A percentile compares a stretch with the other conserved stretches of the same genome.
Evolutionary conservation across 2,113 vertebrate genomes (phyloP).

Genomic region (Lathamus discolor): DNA sequence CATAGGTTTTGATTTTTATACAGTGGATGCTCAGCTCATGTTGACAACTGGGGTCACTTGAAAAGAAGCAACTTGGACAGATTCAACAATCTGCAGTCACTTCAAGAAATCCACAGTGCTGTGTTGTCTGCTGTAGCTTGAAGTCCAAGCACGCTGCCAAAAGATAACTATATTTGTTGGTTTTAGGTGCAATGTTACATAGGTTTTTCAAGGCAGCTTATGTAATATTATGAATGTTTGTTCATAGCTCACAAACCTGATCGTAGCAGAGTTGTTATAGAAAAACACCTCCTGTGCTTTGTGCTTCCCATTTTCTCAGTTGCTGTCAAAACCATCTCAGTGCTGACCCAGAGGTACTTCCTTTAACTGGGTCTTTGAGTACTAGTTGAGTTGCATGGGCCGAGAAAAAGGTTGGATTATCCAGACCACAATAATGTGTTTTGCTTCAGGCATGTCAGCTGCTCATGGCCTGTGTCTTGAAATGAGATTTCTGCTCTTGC

Average conservation of each 20-base stretch:
- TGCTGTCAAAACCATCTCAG: neutral
- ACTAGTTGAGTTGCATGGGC: neutral
- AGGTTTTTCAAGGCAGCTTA: neutral
- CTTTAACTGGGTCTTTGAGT: neutral
- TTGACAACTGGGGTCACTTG: neutral
- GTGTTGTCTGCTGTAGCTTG: neutral
- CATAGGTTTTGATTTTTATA: neutral
- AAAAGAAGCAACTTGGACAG: neutral
- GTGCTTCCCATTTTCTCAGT: neutral
- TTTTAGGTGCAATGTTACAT: neutral
- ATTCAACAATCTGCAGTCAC: neutral
- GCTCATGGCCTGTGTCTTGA: neutral
- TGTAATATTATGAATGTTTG: too few relatives aligned
- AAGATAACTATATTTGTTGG: neutral
- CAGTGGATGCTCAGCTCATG: neutral
- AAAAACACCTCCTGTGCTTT: neutral
- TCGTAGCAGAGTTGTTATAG: neutral
- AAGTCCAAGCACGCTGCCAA: neutral
- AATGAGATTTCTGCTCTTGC: neutral
- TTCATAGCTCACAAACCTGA: neutral
- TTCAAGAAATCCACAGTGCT: neutral
- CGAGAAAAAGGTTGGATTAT: neutral
- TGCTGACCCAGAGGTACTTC: neutral
- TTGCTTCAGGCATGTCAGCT: neutral
- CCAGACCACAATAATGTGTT: neutral